Conservation (phyloP, 2,888 invertebrate species). For the Margaritifera margaritifera region DNA sequence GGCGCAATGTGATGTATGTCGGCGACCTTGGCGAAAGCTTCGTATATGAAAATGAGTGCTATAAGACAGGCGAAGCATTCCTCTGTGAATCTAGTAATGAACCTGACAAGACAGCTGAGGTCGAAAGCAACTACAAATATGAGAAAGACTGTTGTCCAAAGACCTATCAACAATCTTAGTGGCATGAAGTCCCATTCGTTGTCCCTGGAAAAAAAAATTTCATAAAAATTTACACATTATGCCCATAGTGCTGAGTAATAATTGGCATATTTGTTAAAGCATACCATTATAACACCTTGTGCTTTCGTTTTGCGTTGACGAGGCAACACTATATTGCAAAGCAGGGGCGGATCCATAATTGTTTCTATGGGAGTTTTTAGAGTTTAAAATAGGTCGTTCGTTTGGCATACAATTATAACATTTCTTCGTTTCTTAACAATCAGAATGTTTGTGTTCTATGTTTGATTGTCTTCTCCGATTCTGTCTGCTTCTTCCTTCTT, state of each 20-base stretch:
- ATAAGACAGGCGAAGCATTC: constrained; percentile 98
- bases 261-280: no score
- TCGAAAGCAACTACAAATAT: constrained; percentile 92
- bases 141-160: constrained; percentile 92
- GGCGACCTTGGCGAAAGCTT: constrained; percentile 95
- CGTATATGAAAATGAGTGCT: constrained; percentile 97
- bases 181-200: constrained; percentile 91
- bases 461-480: no score
- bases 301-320: no score
- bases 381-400: no score
- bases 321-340: no score
- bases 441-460: no score
- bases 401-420: no score
- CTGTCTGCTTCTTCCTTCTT: no score
- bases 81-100: constrained; percentile 98
- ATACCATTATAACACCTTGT: no score
- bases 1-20: constrained; percentile 71
- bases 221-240: not conserved
- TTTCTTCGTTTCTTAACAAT: no score
- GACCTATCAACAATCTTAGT: constrained; percentile 95
- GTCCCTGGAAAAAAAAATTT: constrained; percentile 49
- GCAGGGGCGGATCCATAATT: no score
- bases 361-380: no score
- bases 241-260: not conserved
- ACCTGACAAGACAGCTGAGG: constrained; percentile 95